phyloP scores from a whole-genome alignment of 37 sponge, comb jelly and placozoan species.

The Aphrocallistes beatrix region DNA sequence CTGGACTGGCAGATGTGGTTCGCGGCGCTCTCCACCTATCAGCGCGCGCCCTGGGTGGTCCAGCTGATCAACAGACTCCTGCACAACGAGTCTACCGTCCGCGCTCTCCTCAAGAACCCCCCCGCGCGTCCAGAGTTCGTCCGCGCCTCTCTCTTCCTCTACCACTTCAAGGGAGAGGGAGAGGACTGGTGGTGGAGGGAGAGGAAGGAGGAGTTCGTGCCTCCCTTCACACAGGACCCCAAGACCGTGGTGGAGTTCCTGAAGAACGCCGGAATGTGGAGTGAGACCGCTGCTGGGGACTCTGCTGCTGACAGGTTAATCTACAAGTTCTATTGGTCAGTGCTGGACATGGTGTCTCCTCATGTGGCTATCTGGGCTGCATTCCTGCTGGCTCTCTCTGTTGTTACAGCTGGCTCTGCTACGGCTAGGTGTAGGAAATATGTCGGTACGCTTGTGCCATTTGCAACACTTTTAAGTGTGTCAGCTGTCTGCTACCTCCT shows the following conservation, averaged over 20 bases:
- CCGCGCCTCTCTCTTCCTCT: constrained; percentile 29
- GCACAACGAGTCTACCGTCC: constrained; percentile 41
- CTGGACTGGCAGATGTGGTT: constrained; percentile 99
- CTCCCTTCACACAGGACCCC: constrained; percentile 43
- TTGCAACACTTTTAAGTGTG: too few species aligned
- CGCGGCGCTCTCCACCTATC: constrained; percentile 80
- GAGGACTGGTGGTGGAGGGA: constrained; percentile 65
- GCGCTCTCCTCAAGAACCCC: not conserved
- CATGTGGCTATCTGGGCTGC: constrained; percentile 22
- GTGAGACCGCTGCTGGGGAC: not conserved
- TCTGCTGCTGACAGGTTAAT: not conserved
- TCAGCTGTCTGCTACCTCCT: too few species aligned
- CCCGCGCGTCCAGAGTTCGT: not conserved
- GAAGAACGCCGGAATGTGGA: constrained; percentile 24
- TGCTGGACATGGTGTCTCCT: not conserved
- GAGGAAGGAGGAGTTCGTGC: constrained; percentile 48
- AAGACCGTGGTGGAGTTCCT: constrained; percentile 54
- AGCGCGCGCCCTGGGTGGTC: constrained; percentile 85
- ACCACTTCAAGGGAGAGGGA: constrained; percentile 12
- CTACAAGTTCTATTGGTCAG: not conserved
- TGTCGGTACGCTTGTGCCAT: too few species aligned
- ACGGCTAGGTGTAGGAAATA: too few species aligned
- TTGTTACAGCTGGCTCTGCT: too few species aligned
- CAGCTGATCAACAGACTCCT: constrained; percentile 72
- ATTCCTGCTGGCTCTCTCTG: not conserved